Evolutionary conservation across 1,140 invertebrate species (phyloP), one percentile per base, ranked within the genome.

Genomic region (Eriocheir sinensis): DNA sequence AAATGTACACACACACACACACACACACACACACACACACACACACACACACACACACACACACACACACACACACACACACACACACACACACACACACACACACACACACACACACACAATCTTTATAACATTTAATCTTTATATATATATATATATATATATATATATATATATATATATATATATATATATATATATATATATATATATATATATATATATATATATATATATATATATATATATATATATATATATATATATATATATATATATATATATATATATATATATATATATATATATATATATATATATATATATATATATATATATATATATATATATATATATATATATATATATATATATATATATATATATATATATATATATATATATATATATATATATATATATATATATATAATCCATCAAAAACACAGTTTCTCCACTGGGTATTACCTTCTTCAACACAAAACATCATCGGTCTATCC

Each of bases 131-230:
- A 12, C 9, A 12, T 12, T 27, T 12, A 12, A 72, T 72, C 9
- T 72, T 12, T 72, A 72, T 72, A 72, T 72, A 72, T 72, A 72
- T 72, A 72, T 72, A 72, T 72, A 72, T 72, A 72, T 72, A 72
- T 72, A 72, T 72, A 72, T 72, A 72, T 72, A 72, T 72, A 72
- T 72, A 72, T 72, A 72, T 72, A 72, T 72, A 72, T 72, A 72
- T 27, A 72, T 9, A 9, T 27, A 72, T 72, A 27, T 27, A 27
- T 72, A 9, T 27, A 72, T 72, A 72, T 12, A 72, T 72, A 72
- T 72, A 72, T 72, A 72, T 72, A 72, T 72, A 72, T 72, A 72
- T 72, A 72, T 72, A 72, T 72, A 72, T 72, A 72, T 72, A 72
- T 72, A 72, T 72, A 72, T 72, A 72, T 72, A 72, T 72, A 72